A percentile compares a stretch with the other conserved stretches of the same genome.
These are phyloP conservation scores for Leptothorax acervorum DNA, from an alignment of 2,888 invertebrate genomes.

Conservation along the genomic window DNA sequence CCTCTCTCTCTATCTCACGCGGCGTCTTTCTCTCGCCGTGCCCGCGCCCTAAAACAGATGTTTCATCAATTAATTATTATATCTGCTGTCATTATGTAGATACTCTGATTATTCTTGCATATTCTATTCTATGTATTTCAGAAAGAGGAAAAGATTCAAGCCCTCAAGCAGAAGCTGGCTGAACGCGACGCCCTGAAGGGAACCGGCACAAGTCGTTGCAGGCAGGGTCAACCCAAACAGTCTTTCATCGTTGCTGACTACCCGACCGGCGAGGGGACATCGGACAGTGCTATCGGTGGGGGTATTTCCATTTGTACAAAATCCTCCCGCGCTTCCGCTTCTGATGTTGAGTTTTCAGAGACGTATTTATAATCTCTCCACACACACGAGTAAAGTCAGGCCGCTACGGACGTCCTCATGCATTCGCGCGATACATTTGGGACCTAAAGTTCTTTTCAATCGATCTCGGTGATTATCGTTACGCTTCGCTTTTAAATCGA, in stretches of 20 bases:
- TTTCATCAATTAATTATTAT: constrained; percentile 5
- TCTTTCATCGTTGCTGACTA: constrained; percentile 91
- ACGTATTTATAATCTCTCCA: constrained; percentile 90
- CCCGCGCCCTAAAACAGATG: neutral
- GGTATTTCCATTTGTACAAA: constrained; percentile 91
- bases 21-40: too few relatives aligned
- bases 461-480: constrained; percentile 34
- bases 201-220: constrained; percentile 82
- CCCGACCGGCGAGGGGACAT: constrained; percentile 92
- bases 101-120: neutral
- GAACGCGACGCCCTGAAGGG: constrained; percentile 90
- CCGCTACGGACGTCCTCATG: constrained; percentile 35
- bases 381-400: constrained; percentile 28
- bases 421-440: constrained; percentile 58
- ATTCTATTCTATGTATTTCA: constrained; percentile 83
- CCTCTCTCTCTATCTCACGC: too few relatives aligned
- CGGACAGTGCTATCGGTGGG: constrained; percentile 92
- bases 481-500: constrained; percentile 31
- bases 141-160: constrained; percentile 96
- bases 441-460: constrained; percentile 57
- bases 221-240: constrained; percentile 87
- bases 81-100: neutral
- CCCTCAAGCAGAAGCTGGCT: constrained; percentile 92
- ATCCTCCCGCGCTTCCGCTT: constrained; percentile 93
- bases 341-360: constrained; percentile 95